phyloP scores from a whole-genome alignment of 1,140 invertebrate genomes.

The Zaprionus taronus region DNA sequence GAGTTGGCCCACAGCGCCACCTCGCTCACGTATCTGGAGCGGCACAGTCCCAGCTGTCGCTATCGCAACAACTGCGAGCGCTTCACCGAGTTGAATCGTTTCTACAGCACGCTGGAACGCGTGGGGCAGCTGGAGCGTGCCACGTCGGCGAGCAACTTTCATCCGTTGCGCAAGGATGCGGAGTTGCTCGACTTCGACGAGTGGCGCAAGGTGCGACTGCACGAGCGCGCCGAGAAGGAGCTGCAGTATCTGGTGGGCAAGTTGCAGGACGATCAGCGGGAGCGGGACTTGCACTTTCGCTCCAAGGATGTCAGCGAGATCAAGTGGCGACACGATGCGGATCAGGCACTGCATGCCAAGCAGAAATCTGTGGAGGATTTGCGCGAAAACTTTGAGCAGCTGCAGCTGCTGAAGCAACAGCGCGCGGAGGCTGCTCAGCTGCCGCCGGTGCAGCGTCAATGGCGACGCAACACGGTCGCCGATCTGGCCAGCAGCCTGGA shows the following conservation, averaged over 20 bases:
- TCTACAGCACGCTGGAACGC: constrained; percentile 94
- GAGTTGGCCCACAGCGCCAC: constrained; percentile 81
- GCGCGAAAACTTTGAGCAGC: constrained; percentile 88
- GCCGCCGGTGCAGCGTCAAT: constrained; percentile 91
- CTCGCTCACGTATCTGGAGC: constrained; percentile 69
- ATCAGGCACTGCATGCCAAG: constrained; percentile 91
- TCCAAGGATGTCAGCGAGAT: constrained; percentile 89
- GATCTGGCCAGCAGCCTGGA: constrained; percentile 90
- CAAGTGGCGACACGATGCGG: constrained; percentile 90
- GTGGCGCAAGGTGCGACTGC: constrained; percentile 92
- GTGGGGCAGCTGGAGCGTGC: constrained; percentile 92
- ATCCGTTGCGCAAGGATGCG: constrained; percentile 89
- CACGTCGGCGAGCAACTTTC: constrained; percentile 89
- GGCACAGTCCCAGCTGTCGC: constrained; percentile 78
- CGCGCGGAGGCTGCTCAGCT: constrained; percentile 85
- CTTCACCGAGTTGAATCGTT: constrained; percentile 93
- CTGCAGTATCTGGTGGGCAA: constrained; percentile 91
- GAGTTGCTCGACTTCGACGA: constrained; percentile 94
- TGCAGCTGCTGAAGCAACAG: constrained; percentile 64
- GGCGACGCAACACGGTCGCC: constrained; percentile 92
- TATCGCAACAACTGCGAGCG: constrained; percentile 90
- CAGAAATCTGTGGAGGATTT: constrained; percentile 95
- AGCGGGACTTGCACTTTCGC: constrained; percentile 93
- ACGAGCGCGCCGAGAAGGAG: constrained; percentile 93
- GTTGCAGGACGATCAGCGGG: constrained; percentile 90